Base-by-base conservation (phyloP, 2,888 invertebrate genomes). In the Cryptus armator region DNA sequence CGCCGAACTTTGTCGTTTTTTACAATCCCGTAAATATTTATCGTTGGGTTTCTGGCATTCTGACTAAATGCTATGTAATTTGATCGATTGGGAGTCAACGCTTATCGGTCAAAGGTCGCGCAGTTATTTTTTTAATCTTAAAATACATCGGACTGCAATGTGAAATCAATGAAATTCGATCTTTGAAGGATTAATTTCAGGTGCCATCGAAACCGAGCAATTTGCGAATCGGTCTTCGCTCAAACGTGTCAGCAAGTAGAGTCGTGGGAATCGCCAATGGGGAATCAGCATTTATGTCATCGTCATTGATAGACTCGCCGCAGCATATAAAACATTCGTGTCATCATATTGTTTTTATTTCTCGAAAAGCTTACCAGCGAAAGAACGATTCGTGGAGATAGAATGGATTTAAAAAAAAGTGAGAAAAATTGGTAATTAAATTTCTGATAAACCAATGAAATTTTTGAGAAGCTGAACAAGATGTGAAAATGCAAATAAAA, bases 391-490 rank as follows among this genome's bases (percentile, higher is more conserved):
- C 62, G 62, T 62, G n/a, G 14, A 53, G 5, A 16, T 53, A 16
- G 1, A 53, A 16, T 53, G 53, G n/a, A 16, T 1, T 0, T 6
- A 29, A 24, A 29, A 53, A 51, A 32, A 32, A 10, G 14, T 56
- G 46, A 16, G 46, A 5, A 29, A 59, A 59, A 29, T 32, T 14
- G 14, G 6, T 10, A 3, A 74, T 74, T 46, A 74, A 10, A 29
- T 62, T 74, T 62, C 16, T n/a, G n/a, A 7, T 3, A 3, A 51
- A 16, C 14, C 19, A 3, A 74, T 62, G 29, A 74, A n/a, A 29
- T 62, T 74, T 62, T 19, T n/a, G n/a, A 3, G 6, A 3, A 51
- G 19, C 32, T 9, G 24, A 75, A 62, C 16, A 74, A 62, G 48
- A 48, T 10, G 16, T 12, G 12, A 46, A 12, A 48, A 0, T 12